These are phyloP conservation scores for Platycheirus albimanus DNA, from an alignment of 2,888 invertebrate genomes.

Conservation along the genomic window DNA sequence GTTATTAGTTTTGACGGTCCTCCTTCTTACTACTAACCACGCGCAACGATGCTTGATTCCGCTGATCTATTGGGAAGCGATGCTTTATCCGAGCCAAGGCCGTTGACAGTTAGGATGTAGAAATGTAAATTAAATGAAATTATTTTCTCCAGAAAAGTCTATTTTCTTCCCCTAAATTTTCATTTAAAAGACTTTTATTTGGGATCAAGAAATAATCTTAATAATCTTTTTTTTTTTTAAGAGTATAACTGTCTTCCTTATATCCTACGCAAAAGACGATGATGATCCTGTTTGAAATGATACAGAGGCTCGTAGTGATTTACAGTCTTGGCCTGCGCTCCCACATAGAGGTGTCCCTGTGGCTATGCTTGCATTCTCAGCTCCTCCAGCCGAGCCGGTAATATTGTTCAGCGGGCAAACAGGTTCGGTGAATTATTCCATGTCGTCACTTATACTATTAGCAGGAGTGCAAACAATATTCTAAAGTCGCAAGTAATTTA, in stretches of 20 bases:
- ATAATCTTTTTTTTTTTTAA: neutral
- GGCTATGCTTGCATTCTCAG: neutral
- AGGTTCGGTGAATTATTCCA: constrained; percentile 57
- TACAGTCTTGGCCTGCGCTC: constrained; percentile 45
- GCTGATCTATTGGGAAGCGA: no score
- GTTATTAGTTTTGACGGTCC: no score
- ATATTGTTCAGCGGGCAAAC: neutral
- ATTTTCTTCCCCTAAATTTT: no score
- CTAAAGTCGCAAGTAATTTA: constrained; percentile 68
- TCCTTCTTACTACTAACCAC: no score
- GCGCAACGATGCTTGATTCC: no score
- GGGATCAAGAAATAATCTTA: no score
- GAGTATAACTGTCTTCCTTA: constrained; percentile 13
- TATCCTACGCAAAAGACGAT: constrained; percentile 11
- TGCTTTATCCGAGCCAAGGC: no score
- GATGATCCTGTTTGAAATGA: constrained; percentile 60
- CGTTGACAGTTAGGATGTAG: no score
- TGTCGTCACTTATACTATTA: constrained; percentile 70
- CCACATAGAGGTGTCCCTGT: constrained; percentile 23
- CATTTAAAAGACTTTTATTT: no score
- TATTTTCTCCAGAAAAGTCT: no score
- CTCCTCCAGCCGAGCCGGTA: neutral
- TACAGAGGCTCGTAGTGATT: constrained; percentile 49
- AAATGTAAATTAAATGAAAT: no score
- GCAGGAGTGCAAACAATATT: constrained; percentile 68